phyloP scores from a whole-genome alignment of 2,797 vertebrate species.

The Neolamprologus multifasciatus region DNA sequence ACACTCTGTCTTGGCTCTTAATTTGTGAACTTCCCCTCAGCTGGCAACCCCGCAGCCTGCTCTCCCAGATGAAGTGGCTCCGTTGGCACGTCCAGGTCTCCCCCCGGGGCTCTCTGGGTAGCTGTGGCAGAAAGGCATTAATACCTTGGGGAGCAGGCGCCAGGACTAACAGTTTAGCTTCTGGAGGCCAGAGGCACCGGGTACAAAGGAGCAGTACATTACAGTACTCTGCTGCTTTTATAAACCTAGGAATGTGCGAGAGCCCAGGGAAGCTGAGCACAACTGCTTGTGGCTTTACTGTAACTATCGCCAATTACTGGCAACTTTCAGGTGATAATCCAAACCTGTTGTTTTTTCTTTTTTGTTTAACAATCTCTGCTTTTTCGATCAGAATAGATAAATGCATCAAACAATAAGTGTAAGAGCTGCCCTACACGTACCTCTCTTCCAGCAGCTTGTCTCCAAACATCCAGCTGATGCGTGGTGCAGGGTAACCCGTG shows the following conservation, averaged over 20 bases:
- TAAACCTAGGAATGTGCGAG: background rate
- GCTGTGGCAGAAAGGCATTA: constrained; percentile 37
- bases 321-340: background rate
- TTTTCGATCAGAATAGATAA: background rate
- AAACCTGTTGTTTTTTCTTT: background rate
- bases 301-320: background rate
- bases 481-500: constrained; percentile 72
- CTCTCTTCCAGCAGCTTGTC: constrained; percentile 74
- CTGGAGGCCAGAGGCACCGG: constrained; percentile 15
- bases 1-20: constrained; percentile 46
- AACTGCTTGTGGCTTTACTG: background rate
- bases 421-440: constrained; percentile 29
- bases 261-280: background rate
- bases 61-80: constrained; percentile 36
- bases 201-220: constrained; percentile 2
- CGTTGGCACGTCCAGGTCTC: constrained; percentile 8
- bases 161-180: constrained; percentile 40
- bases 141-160: constrained; percentile 49
- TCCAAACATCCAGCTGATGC: constrained; percentile 80
- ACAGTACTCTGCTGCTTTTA: background rate
- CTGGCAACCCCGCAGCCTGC: constrained; percentile 17
- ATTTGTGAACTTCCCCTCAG: constrained; percentile 58
- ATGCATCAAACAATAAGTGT: background rate
- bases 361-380: background rate
- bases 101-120: constrained; percentile 6